Evolutionary conservation across 2,797 vertebrate species (phyloP), one percentile per base, ranked within the genome.

Genomic region (Muscicapa comitata): DNA sequence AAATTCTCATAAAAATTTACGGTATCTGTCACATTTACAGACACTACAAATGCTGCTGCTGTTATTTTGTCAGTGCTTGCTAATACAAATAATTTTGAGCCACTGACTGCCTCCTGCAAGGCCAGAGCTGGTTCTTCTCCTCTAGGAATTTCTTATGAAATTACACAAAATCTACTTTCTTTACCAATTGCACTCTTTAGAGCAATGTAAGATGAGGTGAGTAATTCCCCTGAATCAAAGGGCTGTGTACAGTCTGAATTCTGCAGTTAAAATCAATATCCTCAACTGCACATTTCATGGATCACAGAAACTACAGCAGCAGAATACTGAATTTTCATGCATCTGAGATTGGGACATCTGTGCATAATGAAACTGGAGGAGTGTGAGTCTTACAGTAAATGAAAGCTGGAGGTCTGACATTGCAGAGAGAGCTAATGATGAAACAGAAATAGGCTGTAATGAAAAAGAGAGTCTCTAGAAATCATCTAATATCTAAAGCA

Each of bases 241-340:
- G 42, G 31, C 20, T 79, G 21, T 24, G 61, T 61, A 85, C 29
- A 72, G 45, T 81, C 45, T 38, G 63, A 90, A 94, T 62, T 58
- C 37, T 87, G 72, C 47, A 77, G 71, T 63, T 91, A 78, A 96
- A 96, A 90, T 62, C 58, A 81, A 76, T 66, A 92, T 90, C 26
- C 35, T 84, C 45, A 70, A 33, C 80, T 61, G 26, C 59, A 67
- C 67, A 26, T 74, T 84, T 95, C 86, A 82, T 23, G 61, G 82
- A 90, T 63, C n/a, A 33, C 7, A 91, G 75, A 76, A 86, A 72
- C 7, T 14, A 68, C 29, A 73, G 62, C 57, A 73, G 62, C 40
- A 86, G 55, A 81, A 83, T 17, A 51, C 63, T 45, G 58, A 33
- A 63, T 93, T 75, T 71, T 74, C 68, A 74, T 59, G 53, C 35